These are phyloP conservation scores for Vanessa cardui DNA, from an alignment of 2,888 invertebrate genomes.

Conservation along the genomic window DNA sequence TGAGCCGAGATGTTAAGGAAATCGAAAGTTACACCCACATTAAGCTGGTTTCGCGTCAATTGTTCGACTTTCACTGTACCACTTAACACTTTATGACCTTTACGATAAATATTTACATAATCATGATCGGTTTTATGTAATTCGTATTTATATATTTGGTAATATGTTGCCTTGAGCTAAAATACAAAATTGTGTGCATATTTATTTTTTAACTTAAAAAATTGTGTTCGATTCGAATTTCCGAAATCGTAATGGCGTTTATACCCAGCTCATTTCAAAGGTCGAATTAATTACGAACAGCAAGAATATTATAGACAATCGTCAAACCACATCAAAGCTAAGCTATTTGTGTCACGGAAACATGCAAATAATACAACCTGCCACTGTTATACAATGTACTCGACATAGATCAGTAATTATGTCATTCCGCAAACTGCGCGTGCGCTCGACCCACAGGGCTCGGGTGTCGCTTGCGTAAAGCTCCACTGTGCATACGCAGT, in stretches of 20 bases:
- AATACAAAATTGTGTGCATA: neutral
- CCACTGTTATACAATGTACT: slow-evolving; percentile 49
- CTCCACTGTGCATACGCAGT: slow-evolving; percentile 47
- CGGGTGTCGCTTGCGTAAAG: slow-evolving; percentile 58
- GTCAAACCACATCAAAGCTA: slow-evolving; percentile 6
- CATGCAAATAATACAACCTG: slow-evolving; percentile 31
- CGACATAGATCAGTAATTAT: slow-evolving; percentile 56
- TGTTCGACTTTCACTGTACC: slow-evolving; percentile 66
- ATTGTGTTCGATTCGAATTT: neutral
- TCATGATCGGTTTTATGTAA: slow-evolving; percentile 40
- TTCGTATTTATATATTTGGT: slow-evolving; percentile 20
- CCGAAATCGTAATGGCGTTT: too few species aligned
- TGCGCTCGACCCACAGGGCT: slow-evolving; percentile 45
- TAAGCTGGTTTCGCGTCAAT: slow-evolving; percentile 55
- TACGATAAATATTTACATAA: slow-evolving; percentile 55
- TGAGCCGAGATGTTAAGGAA: slow-evolving; percentile 48
- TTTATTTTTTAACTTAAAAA: neutral
- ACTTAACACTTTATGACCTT: slow-evolving; percentile 67
- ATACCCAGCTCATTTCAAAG: neutral
- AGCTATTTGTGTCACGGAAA: slow-evolving; percentile 23
- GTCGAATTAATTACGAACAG: neutral
- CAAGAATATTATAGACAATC: slow-evolving; percentile 10
- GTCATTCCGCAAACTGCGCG: slow-evolving; percentile 46
- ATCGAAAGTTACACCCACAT: slow-evolving; percentile 69
- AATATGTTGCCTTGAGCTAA: slow-evolving; percentile 12